Evolutionary conservation across 92 coral and sea anemone genomes (phyloP), one percentile per base, ranked within the genome.

Genomic region (Parazoanthus atlanticus): DNA sequence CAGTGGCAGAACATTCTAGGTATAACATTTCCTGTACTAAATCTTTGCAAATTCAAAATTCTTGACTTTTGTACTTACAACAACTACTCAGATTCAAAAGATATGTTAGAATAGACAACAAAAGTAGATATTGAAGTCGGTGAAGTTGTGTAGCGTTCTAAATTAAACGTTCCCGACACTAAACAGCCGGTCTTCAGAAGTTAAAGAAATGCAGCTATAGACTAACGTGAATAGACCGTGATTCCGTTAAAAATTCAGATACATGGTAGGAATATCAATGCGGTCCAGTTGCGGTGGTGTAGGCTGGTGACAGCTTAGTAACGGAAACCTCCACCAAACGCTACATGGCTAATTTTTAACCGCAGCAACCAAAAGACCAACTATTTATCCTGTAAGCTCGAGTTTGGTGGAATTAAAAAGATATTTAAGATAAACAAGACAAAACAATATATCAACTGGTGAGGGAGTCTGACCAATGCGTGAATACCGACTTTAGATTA

Each of bases 291-390:
- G 76, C 38, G 76, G 76, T 72, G 33, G 1, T 32, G 3, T 30
- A 72, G 25, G 38, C 76, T 30, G 76, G 76, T 72, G 76, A 72
- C 76, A 72, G 33, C 38, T 17, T 29, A 30, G 76, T 72, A 72
- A 32, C 38, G 17, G 33, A 6, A 19, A 25, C 69, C 28, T 61
- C 69, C 7, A 23, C 15, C n/a, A 30, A 30, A 72, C 34, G 76
- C 76, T 72, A 72, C 40, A 72, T 4, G 76, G 19, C 36, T 72
- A 9, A 31, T 26, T 29, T 72, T 16, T 29, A 69, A 72, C 76
- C 76, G 76, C 76, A 72, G 76, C 19, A 72, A 72, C 76, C 75
- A 70, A 70, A 70, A 70, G 76, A 72, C 76, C 76, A 72, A 72
- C 34, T 29, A 72, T 30, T 72, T 72, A 32, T 32, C 34, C 19